Percentiles rank a stretch among this genome's conserved stretches.
These are phyloP conservation scores for Podabrus alpinus DNA, from an alignment of 2,888 invertebrate genomes.

Conservation along the genomic window DNA sequence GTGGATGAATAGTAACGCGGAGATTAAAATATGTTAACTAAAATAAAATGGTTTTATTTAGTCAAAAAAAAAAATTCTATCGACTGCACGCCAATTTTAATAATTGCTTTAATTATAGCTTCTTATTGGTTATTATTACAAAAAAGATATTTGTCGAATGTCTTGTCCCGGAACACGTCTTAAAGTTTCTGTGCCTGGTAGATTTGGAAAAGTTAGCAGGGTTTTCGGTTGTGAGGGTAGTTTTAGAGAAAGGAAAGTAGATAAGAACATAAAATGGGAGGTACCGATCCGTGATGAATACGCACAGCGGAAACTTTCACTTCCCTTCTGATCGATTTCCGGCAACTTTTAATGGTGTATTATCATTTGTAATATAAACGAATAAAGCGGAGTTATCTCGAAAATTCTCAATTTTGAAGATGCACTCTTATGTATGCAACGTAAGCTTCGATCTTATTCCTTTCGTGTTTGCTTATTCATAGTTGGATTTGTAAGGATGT, in stretches of 20 bases:
- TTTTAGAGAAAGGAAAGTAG: slow-evolving; percentile 35
- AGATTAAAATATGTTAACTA: background rate
- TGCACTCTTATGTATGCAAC: background rate
- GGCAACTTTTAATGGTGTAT: slow-evolving; percentile 38
- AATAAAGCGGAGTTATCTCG: slow-evolving; percentile 15
- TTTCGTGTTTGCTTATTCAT: slow-evolving; percentile 13
- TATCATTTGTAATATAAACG: slow-evolving; percentile 31
- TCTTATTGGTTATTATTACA: background rate
- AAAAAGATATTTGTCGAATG: slow-evolving; percentile 14
- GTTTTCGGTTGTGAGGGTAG: slow-evolving; percentile 25
- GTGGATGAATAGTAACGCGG: background rate
- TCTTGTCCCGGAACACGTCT: slow-evolving; percentile 30
- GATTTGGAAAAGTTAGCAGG: slow-evolving; percentile 21
- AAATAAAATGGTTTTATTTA: background rate
- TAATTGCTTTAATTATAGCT: background rate
- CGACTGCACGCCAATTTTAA: background rate
- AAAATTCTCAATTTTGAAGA: slow-evolving; percentile 1
- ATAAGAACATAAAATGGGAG: slow-evolving; percentile 41
- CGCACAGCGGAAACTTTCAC: slow-evolving; percentile 29
- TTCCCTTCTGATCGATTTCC: slow-evolving; percentile 30
- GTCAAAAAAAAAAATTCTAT: background rate
- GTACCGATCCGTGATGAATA: slow-evolving; percentile 38
- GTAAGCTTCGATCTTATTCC: slow-evolving; percentile 3
- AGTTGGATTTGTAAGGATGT: slow-evolving; percentile 12
- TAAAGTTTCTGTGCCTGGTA: slow-evolving; percentile 28